phyloP scores from a whole-genome alignment of 2,113 vertebrate species.

The Hiodon tergisus region DNA sequence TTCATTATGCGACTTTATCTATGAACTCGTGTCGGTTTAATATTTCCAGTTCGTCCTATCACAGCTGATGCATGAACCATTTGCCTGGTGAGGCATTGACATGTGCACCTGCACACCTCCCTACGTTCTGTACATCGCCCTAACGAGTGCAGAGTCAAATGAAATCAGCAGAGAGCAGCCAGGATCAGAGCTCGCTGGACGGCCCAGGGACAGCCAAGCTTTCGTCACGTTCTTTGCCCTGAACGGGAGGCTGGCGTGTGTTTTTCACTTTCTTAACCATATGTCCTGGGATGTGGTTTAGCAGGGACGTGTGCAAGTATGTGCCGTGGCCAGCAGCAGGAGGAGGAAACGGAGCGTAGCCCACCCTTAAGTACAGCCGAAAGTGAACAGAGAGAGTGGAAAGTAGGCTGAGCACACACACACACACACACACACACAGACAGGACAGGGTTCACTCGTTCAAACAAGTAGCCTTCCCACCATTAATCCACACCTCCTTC shows the following conservation, averaged over 20 bases:
- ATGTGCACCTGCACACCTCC: no score
- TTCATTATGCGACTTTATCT: no score
- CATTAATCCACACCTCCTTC: no score
- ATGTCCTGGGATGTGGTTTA: no score
- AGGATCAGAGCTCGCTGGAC: slow-evolving; percentile 18
- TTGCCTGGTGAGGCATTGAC: background rate
- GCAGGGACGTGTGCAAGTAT: background rate
- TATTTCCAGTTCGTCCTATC: no score
- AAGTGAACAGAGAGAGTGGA: background rate
- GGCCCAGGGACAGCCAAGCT: background rate
- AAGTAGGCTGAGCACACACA: background rate
- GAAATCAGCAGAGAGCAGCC: background rate
- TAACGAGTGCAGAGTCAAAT: no score
- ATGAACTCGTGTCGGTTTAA: no score
- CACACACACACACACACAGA: background rate
- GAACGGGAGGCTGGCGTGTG: background rate
- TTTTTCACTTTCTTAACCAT: background rate
- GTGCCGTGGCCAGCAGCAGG: slow-evolving; percentile 22
- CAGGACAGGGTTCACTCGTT: background rate
- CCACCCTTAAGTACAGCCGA: slow-evolving; percentile 1
- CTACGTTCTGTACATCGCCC: background rate
- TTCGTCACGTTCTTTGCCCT: slow-evolving; percentile 31
- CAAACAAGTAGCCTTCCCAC: no score
- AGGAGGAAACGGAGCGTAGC: no score
- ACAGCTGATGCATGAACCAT: background rate